These are phyloP conservation scores for Rhagonycha fulva DNA, from an alignment of 2,888 invertebrate genomes.

Conservation along the genomic window DNA sequence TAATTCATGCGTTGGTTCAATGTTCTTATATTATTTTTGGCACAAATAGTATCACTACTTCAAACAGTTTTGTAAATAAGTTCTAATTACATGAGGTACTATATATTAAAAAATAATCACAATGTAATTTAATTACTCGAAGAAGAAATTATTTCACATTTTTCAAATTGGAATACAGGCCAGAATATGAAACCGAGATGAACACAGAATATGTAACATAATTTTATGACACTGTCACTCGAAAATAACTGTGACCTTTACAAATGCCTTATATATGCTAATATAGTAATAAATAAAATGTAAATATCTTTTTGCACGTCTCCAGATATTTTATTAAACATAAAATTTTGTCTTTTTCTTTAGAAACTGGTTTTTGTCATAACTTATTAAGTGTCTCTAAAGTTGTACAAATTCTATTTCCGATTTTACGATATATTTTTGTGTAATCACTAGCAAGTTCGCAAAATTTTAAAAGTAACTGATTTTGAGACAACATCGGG, in stretches of 20 bases:
- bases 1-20: constrained; percentile 12
- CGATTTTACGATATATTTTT: background rate
- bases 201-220: constrained; percentile 1
- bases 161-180: background rate
- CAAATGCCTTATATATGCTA: constrained; percentile 19
- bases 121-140: background rate
- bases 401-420: background rate
- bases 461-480: background rate
- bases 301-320: constrained; percentile 15
- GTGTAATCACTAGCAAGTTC: background rate
- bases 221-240: background rate
- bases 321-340: constrained; percentile 19
- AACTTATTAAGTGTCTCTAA: constrained; percentile 1
- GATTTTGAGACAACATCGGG: background rate
- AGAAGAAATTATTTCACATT: background rate
- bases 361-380: background rate
- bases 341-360: constrained; percentile 10
- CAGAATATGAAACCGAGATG: background rate
- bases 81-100: background rate
- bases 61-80: constrained; percentile 20
- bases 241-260: constrained; percentile 7
- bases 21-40: constrained; percentile 24
- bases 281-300: constrained; percentile 12
- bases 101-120: background rate
- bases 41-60: constrained; percentile 29